Conservation (phyloP, 2,113 vertebrate genomes). For the Rhegmatorhina hoffmannsi region DNA sequence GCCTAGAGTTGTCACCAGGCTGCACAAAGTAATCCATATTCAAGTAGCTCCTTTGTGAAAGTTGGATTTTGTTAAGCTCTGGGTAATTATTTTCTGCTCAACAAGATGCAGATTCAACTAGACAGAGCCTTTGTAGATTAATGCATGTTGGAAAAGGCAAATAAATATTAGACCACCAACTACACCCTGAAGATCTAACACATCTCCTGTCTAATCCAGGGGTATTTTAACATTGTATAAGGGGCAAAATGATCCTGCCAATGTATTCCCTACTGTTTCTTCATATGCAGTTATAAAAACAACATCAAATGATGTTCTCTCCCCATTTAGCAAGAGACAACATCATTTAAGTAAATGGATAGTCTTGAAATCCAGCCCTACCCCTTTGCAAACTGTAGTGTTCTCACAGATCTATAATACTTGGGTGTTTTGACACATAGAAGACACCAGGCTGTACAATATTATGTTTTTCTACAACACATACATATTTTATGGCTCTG, state of each 20-base stretch:
- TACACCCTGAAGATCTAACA: not conserved
- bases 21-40: conserved; percentile 42
- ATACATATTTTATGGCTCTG: not conserved
- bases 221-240: not conserved
- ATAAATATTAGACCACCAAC: conserved; percentile 20
- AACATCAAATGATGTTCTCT: not conserved
- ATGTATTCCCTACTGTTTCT: not conserved
- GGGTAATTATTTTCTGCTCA: conserved; percentile 50
- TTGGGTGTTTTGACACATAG: not conserved
- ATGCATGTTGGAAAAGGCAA: not conserved
- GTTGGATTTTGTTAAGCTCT: conserved; percentile 21
- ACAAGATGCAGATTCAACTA: conserved; percentile 10
- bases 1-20: conserved; percentile 13
- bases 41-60: conserved; percentile 23
- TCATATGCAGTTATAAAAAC: not conserved
- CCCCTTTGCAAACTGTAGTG: not conserved
- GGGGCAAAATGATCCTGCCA: not conserved
- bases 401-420: not conserved
- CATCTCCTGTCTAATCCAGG: not conserved
- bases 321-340: not conserved
- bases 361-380: not conserved
- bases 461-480: not conserved
- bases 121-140: conserved; percentile 24
- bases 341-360: not conserved
- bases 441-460: not conserved